phyloP scores from a whole-genome alignment of 2,113 vertebrate genomes.

The Cavia aperea region DNA sequence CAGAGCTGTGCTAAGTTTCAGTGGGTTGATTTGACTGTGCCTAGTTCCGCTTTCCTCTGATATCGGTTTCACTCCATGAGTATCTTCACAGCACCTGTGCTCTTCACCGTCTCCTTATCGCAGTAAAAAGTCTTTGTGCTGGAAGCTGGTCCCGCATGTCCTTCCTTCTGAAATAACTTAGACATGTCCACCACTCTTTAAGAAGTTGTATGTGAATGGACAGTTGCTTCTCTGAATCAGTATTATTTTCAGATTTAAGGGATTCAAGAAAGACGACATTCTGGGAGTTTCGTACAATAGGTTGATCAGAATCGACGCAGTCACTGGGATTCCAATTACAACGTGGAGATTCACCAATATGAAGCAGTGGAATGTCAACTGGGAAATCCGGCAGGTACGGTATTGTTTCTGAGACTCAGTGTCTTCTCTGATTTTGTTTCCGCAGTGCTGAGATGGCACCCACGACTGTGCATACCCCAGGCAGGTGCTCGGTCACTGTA shows the following conservation, averaged over 20 bases:
- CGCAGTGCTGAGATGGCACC: background rate
- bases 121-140: background rate
- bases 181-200: constrained; percentile 23
- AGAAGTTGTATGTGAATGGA: constrained; percentile 3
- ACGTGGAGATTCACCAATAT: constrained; percentile 97
- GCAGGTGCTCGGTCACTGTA: background rate
- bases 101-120: background rate
- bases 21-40: background rate
- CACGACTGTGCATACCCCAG: background rate
- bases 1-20: background rate
- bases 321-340: constrained; percentile 86
- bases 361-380: constrained; percentile 99
- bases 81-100: background rate
- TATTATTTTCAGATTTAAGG: constrained; percentile 85
- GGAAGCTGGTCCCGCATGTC: background rate
- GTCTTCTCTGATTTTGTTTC: background rate
- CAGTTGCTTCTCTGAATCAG: constrained; percentile 3
- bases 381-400: constrained; percentile 95
- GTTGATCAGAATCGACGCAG: constrained; percentile 91
- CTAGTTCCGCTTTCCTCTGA: constrained; percentile 25
- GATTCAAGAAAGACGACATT: constrained; percentile 92
- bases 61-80: background rate
- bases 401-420: background rate
- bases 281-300: constrained; percentile 97
- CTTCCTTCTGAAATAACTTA: background rate